Conservation (phyloP, 1,140 invertebrate genomes). For the Apis laboriosa region DNA sequence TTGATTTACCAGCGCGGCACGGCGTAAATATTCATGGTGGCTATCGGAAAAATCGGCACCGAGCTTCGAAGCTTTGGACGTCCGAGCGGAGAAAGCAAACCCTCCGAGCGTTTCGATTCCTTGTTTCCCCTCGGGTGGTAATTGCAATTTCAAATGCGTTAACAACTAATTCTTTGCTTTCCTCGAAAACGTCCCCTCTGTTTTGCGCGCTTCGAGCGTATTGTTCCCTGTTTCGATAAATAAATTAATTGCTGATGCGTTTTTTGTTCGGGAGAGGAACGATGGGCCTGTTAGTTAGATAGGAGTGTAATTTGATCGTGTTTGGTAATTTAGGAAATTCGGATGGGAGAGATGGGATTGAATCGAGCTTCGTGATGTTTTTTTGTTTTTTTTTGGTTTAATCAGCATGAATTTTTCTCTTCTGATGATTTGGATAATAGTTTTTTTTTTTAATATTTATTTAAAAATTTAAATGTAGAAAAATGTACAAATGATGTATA, state of each 20-base stretch:
- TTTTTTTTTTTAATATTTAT: no score
- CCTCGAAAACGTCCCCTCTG: not conserved
- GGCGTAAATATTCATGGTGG: constrained; percentile 77
- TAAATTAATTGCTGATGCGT: not conserved
- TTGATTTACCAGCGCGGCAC: constrained; percentile 70
- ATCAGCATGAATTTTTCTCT: no score
- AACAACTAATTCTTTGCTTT: constrained; percentile 16
- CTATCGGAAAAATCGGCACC: constrained; percentile 69
- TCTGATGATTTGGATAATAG: no score
- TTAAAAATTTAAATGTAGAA: no score
- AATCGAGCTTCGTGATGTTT: no score
- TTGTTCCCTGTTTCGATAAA: not conserved
- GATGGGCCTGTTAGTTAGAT: not conserved
- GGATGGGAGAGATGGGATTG: no score
- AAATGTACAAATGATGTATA: no score
- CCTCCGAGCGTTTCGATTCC: not conserved
- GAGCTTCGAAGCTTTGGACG: constrained; percentile 49
- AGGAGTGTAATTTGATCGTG: not conserved
- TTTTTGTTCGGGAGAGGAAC: no score
- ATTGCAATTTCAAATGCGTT: constrained; percentile 49
- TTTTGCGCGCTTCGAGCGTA: not conserved
- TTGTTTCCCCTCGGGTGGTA: constrained; percentile 27
- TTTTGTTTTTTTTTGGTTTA: no score
- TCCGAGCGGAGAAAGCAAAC: constrained; percentile 5
- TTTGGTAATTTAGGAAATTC: no score